Conservation (phyloP, 64 coral and sea anemone species). For the Porites australiensis region DNA sequence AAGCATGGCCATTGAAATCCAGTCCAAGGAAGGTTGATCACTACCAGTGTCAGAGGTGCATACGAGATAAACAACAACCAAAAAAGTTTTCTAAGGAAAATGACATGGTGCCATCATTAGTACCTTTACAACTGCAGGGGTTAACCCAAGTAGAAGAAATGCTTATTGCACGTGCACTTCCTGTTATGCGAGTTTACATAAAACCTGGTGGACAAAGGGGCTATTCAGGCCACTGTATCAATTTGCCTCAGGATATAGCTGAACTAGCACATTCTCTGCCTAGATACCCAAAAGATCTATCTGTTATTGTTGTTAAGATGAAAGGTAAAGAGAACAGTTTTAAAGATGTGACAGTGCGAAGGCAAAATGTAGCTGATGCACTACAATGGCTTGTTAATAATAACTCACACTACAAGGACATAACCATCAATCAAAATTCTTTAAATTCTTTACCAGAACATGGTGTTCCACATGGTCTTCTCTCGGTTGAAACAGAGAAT, state of each 20-base stretch:
- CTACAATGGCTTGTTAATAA: slow-evolving; percentile 46
- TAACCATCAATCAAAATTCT: slow-evolving; percentile 33
- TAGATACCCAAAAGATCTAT: slow-evolving; percentile 50
- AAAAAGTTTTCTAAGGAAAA: slow-evolving; percentile 68
- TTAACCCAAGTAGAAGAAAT: slow-evolving; percentile 48
- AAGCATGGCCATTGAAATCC: too few species aligned
- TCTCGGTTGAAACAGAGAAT: slow-evolving; percentile 44
- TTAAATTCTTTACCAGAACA: slow-evolving; percentile 45
- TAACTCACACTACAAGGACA: slow-evolving; percentile 26
- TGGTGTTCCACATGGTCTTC: slow-evolving; percentile 39
- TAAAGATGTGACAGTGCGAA: slow-evolving; percentile 41
- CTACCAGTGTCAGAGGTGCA: slow-evolving; percentile 15
- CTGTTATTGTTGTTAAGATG: slow-evolving; percentile 33
- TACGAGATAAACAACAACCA: slow-evolving; percentile 43
- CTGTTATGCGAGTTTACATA: slow-evolving; percentile 41
- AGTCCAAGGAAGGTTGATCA: neutral
- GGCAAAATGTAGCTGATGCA: slow-evolving; percentile 34
- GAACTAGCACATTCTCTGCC: slow-evolving; percentile 8
- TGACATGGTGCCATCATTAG: slow-evolving; percentile 28
- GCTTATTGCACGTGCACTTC: too few species aligned
- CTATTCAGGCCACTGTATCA: slow-evolving; percentile 37
- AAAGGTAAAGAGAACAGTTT: slow-evolving; percentile 34
- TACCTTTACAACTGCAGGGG: slow-evolving; percentile 32
- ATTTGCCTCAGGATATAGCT: slow-evolving; percentile 33
- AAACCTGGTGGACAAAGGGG: slow-evolving; percentile 51